Evolutionary conservation across 2,113 vertebrate genomes (phyloP), one percentile per base, ranked within the genome.

Genomic region (Eurystomus gularis): DNA sequence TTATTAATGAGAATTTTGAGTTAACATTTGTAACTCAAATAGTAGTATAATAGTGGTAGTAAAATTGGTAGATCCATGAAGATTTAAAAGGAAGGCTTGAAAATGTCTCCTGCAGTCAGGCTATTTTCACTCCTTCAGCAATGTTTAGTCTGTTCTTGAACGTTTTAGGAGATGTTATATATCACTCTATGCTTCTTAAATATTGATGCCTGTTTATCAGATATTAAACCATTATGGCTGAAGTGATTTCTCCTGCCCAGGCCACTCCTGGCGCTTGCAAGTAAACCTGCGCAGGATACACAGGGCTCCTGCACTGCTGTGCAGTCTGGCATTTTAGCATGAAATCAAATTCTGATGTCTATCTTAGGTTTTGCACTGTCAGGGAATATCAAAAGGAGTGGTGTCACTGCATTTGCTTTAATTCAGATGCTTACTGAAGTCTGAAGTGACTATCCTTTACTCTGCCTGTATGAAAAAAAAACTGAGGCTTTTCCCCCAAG

Each of bases 371-470:
- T 73, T 49, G 25, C 80, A 40, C 31, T 70, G 80, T 28, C 90
- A 78, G 55, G 21, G 40, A 89, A 48, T 61, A 80, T 44, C 61
- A 85, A 54, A 77, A 82, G 26, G 25, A 54, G 58, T 26, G n/a
- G 76, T 79, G 82, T 78, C 70, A 46, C 61, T 78, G 33, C 33
- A 62, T 88, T 92, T 88, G 54, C 58, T 73, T 83, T 90, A 82
- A 88, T 85, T 90, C 82, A 82, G 83, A 48, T 66, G 70, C 76
- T 83, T 95, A 82, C 64, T 71, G 51, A 88, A 76, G 49, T 72
- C 86, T 90, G 64, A 88, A 93, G 88, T 44, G 66, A 82, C 68
- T 52, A 10, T 69, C 54, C 57, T 88, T 82, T 86, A 64, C 49
- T 70, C 64, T 73, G 68, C 82, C 52, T 37, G 19, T 65, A 39